Evolutionary conservation across 2,888 invertebrate species (phyloP), one percentile per base, ranked within the genome.

Genomic region (Hartigia nigra): DNA sequence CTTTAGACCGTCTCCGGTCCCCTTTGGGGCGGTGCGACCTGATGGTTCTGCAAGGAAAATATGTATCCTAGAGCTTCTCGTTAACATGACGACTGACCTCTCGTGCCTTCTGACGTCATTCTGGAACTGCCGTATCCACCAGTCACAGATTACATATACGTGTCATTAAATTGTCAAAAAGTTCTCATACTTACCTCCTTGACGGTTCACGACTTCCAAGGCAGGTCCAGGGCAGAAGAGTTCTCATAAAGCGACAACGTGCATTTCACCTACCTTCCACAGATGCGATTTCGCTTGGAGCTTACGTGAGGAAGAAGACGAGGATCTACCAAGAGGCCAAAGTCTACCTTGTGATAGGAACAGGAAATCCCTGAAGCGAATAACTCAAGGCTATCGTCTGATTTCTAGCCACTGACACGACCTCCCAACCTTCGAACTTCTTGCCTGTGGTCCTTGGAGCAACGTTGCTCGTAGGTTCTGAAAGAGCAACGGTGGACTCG

Each of bases 361-460:
- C 94, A 81, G 96, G 96, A 92, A 94, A 96, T 81, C 95, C 95
- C 93, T 96, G 96, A 88, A 95, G 94, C 85, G 95, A 94, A 91
- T 96, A 96, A 87, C 95, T 93, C 86, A 95, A 93, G 81, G 95
- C 92, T 84, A 92, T 90, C 84, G 91, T 90, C 84, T 90, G 89
- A 84, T 85, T 87, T 76, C 82, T 83, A 77, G 85, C 81, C 78
- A 86, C 91, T 86, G 92, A 90, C 85, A 94, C 91, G 87, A 94
- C 92, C 80, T 92, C 92, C 86, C 92, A 87, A 79, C 89, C 92
- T 81, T 92, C 92, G 85, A 92, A 91, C 86, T 92, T 93, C 88
- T 92, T 92, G 79, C 93, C 93, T 70, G 92, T 87, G 32, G 92
- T 89, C 84, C 92, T 92, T 84, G 95, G 95, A 81, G 94, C 93